These are phyloP conservation scores for Gadopsis marmoratus DNA, from an alignment of 2,797 vertebrate species.

Conservation along the genomic window DNA sequence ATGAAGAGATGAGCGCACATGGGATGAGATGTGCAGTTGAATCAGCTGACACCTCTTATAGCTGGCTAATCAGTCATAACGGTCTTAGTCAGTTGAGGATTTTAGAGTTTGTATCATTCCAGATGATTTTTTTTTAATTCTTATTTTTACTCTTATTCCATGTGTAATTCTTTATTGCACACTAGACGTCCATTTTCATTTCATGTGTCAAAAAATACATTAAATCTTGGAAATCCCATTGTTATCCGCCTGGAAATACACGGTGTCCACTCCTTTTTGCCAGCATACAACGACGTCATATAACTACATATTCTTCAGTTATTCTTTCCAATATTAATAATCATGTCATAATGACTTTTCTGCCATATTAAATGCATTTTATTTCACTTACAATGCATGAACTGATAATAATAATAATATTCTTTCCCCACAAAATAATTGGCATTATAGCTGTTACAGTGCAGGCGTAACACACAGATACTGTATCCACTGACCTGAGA, in stretches of 20 bases:
- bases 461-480: slow-evolving; percentile 14
- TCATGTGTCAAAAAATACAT: slow-evolving; percentile 3
- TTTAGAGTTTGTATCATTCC: neutral
- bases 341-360: neutral
- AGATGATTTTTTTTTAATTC: neutral
- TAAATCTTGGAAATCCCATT: neutral
- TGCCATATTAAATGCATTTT: neutral
- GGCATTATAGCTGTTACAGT: neutral
- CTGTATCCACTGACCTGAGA: slow-evolving; percentile 91
- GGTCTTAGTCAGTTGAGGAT: neutral
- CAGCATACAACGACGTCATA: neutral
- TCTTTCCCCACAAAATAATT: neutral
- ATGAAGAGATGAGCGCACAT: slow-evolving; percentile 30
- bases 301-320: neutral
- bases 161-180: neutral
- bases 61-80: slow-evolving; percentile 30
- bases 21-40: slow-evolving; percentile 27
- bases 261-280: neutral
- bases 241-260: neutral
- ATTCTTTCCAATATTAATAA: slow-evolving; percentile 14
- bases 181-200: neutral
- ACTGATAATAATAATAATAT: neutral
- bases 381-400: neutral
- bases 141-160: neutral
- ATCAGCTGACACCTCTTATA: slow-evolving; percentile 6